Evolutionary conservation across 2,888 invertebrate species (phyloP), one percentile per base, ranked within the genome.

Genomic region (Cotesia congregata): DNA sequence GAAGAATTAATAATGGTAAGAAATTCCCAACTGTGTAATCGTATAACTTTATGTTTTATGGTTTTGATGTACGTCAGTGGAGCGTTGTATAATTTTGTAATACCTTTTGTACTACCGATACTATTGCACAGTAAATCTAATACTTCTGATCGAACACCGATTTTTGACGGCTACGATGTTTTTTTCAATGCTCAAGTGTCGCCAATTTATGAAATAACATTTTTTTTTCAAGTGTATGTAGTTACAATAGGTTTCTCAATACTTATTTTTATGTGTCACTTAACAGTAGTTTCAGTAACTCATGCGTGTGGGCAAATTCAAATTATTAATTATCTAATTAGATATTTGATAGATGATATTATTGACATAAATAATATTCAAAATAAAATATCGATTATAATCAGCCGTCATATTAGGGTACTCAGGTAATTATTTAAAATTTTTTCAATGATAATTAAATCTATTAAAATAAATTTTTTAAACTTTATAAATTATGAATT

Each of bases 241-340:
- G 78, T 77, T 1, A 12, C 80, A n/a, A 59, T 83, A 3, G 72
- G 60, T 5, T 80, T 71, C 9, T 78, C 70, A 12, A 80, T 83
- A 5, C 79, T 79, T 0, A 80, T 77, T 5, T 79, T 78, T 1
- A 78, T 76, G 0, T 83, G 80, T 64, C 78, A 80, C 39, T 50
- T 84, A 30, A 81, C 82, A 5, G 78, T 81, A 1, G 75, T 77
- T 17, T 83, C 82, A 41, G 82, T 80, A 0, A 81, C 79, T 3
- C 84, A 84, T 61, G 80, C 79, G 2, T 81, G 80, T 12, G 83
- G 84, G 0, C 83, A 83, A 69, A 78, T 82, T 7, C 67, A 81
- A 17, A 79, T 84, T 9, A 78, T 82, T 38, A 77, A 78, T 40
- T 67, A 50, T 9, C 15, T 72, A 3, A 60, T 82, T 6, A 62